These are phyloP conservation scores for Xiphophorus birchmanni DNA, from an alignment of 2,797 vertebrate species.

Conservation along the genomic window DNA sequence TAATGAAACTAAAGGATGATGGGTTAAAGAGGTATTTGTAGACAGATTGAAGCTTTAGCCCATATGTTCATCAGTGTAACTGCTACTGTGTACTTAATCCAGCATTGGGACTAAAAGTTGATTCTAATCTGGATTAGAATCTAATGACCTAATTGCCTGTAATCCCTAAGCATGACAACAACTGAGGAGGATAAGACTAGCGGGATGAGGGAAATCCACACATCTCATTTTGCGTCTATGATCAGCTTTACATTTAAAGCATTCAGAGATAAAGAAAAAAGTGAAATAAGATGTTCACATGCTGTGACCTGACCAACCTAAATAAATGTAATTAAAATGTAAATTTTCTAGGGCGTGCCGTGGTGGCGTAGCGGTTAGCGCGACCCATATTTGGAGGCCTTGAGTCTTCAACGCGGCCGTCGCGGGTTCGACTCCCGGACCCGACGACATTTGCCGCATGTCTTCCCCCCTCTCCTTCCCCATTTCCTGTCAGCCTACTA, in stretches of 20 bases:
- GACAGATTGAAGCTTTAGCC: slow-evolving; percentile 17
- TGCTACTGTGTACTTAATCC: slow-evolving; percentile 27
- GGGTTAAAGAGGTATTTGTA: slow-evolving; percentile 16
- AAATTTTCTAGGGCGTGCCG: no score
- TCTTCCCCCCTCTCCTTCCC: no score
- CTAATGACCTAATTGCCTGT: slow-evolving; percentile 46
- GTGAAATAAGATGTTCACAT: slow-evolving; percentile 25
- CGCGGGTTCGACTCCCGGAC: no score
- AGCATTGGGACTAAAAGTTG: slow-evolving; percentile 29
- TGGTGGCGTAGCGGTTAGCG: no score
- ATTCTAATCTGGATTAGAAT: slow-evolving; percentile 44
- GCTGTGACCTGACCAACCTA: slow-evolving; percentile 26
- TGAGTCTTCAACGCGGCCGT: no score
- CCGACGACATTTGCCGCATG: no score
- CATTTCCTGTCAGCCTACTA: no score
- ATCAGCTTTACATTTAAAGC: slow-evolving; percentile 9
- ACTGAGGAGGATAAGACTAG: slow-evolving; percentile 16
- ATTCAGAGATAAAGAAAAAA: slow-evolving; percentile 30
- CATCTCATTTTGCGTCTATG: neutral
- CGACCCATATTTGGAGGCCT: no score
- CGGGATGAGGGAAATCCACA: slow-evolving; percentile 19
- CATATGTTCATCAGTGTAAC: slow-evolving; percentile 29
- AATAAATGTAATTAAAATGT: neutral
- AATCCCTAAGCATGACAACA: slow-evolving; percentile 35
- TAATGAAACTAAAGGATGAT: slow-evolving; percentile 16